Evolutionary conservation across 2,888 invertebrate species (phyloP).

Genomic region (Drosophila tanythrix): DNA sequence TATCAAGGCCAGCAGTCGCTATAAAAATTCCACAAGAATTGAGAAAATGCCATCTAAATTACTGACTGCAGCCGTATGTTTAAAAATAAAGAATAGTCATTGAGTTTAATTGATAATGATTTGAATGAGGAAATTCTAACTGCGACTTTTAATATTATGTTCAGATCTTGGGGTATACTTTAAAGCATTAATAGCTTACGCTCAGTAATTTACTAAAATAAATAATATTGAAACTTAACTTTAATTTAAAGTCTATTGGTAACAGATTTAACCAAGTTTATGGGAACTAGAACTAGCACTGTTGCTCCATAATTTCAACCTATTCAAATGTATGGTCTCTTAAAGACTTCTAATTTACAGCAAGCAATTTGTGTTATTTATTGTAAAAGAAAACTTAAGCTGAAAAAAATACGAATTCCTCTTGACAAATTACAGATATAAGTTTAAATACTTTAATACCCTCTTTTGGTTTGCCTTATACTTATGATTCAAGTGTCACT

Average conservation of each 20-base stretch:
- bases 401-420: neutral
- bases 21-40: constrained; percentile 15
- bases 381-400: neutral
- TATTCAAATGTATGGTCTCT: neutral
- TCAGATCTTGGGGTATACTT: neutral
- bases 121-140: neutral
- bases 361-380: neutral
- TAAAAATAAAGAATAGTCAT: neutral
- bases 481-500: constrained; percentile 19
- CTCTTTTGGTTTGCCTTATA: constrained; percentile 22
- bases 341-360: neutral
- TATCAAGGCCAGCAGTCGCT: constrained; percentile 54
- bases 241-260: neutral
- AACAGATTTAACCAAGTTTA: neutral
- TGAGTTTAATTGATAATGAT: neutral
- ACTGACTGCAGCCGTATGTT: neutral
- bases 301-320: neutral
- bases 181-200: neutral
- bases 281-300: neutral
- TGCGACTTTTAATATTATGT: neutral
- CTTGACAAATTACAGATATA: neutral
- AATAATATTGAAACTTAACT: neutral
- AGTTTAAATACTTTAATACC: constrained; percentile 13
- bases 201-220: no score
- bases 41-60: neutral